A percentile compares a stretch with the other conserved stretches of the same genome.
Conservation (phyloP, 2,113 vertebrate species). For the Hippocampus comes region DNA sequence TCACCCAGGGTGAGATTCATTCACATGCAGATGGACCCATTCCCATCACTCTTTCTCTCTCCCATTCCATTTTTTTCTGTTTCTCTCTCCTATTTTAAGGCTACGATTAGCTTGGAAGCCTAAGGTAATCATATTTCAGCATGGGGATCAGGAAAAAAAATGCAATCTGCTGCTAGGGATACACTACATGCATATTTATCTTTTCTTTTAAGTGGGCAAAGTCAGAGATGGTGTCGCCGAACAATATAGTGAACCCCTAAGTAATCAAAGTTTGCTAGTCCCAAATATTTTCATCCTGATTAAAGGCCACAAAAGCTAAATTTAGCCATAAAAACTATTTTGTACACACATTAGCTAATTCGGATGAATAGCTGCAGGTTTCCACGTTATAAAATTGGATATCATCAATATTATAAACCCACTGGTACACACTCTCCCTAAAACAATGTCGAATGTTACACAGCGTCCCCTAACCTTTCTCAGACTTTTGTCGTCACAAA, state of each 20-base stretch:
- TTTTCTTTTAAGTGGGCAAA: constrained; percentile 64
- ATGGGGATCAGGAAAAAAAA: constrained; percentile 63
- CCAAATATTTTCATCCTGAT: no score
- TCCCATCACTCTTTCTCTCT: constrained; percentile 59
- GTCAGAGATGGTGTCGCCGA: constrained; percentile 56
- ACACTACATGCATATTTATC: constrained; percentile 74
- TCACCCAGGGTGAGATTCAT: constrained; percentile 72
- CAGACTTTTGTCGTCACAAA: no score
- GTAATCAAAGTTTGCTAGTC: no score
- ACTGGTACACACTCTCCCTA: no score
- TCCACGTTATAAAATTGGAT: no score
- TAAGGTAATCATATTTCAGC: constrained; percentile 77
- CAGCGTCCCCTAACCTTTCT: no score
- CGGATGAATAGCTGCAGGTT: no score
- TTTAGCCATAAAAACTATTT: no score
- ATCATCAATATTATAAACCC: no score
- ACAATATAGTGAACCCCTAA: constrained; percentile 20
- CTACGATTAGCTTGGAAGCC: constrained; percentile 66
- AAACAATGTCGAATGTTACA: no score
- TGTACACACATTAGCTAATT: no score
- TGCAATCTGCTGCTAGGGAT: constrained; percentile 64
- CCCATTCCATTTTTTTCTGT: constrained; percentile 51
- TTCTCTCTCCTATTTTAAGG: constrained; percentile 60
- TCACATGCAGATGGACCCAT: constrained; percentile 72
- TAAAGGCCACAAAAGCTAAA: no score